These are phyloP conservation scores for Meleagris gallopavo DNA, from an alignment of 2,113 vertebrate genomes.

Conservation along the genomic window DNA sequence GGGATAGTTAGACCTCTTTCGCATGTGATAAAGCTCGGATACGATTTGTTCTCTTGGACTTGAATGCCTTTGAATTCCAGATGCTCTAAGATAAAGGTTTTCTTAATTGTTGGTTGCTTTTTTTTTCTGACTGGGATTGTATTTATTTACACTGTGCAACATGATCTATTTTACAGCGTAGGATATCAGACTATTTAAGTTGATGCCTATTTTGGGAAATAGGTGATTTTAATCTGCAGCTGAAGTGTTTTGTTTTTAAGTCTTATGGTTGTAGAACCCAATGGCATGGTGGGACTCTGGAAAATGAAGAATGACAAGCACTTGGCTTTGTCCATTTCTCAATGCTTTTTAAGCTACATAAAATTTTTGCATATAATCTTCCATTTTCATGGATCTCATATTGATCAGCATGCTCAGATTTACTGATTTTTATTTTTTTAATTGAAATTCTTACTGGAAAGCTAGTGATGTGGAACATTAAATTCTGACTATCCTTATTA, in stretches of 20 bases:
- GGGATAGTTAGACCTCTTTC: neutral
- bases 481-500: neutral
- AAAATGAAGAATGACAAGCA: neutral
- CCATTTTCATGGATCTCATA: neutral
- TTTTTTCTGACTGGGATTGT: neutral
- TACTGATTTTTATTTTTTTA: neutral
- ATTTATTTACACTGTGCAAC: neutral
- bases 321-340: neutral
- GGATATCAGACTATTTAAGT: neutral
- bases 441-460: neutral
- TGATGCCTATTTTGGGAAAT: neutral
- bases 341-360: neutral
- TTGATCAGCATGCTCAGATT: neutral
- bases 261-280: neutral
- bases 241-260: neutral
- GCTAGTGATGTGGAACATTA: neutral
- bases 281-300: neutral
- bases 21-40: neutral
- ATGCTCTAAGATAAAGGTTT: neutral
- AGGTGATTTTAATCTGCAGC: neutral
- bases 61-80: neutral
- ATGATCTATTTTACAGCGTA: neutral
- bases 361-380: neutral
- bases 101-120: neutral
- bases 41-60: neutral